Conservation (phyloP, 1,140 invertebrate species). For the Aporrectodea caliginosa region DNA sequence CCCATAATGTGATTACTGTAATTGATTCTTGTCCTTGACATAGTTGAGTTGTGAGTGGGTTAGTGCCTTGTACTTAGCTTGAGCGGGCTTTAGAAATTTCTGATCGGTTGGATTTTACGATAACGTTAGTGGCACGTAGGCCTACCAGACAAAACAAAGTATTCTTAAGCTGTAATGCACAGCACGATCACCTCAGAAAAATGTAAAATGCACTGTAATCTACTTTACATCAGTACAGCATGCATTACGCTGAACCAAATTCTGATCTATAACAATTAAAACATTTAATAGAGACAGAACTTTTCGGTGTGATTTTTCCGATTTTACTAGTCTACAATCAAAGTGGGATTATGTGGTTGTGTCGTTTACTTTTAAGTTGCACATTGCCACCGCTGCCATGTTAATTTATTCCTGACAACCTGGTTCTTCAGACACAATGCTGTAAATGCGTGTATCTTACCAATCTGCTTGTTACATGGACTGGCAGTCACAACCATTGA, state of each 20-base stretch:
- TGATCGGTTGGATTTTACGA: no score
- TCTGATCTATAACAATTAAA: no score
- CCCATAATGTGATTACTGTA: neutral
- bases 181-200: no score
- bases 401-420: neutral
- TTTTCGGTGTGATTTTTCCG: neutral
- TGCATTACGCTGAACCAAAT: no score
- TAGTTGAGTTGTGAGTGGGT: neutral
- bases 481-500: constrained; percentile 22
- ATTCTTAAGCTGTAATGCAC: no score
- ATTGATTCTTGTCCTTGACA: neutral
- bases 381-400: neutral
- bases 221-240: no score
- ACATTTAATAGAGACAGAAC: no score
- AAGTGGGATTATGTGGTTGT: neutral
- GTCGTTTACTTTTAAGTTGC: neutral
- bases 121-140: no score
- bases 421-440: constrained; percentile 5
- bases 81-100: no score
- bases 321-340: neutral
- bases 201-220: no score
- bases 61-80: neutral
- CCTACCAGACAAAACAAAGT: no score
- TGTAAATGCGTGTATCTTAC: constrained; percentile 19
- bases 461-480: constrained; percentile 23